Evolutionary conservation across 2,888 invertebrate species (phyloP), one percentile per base, ranked within the genome.

Genomic region (Bimastos eiseni): DNA sequence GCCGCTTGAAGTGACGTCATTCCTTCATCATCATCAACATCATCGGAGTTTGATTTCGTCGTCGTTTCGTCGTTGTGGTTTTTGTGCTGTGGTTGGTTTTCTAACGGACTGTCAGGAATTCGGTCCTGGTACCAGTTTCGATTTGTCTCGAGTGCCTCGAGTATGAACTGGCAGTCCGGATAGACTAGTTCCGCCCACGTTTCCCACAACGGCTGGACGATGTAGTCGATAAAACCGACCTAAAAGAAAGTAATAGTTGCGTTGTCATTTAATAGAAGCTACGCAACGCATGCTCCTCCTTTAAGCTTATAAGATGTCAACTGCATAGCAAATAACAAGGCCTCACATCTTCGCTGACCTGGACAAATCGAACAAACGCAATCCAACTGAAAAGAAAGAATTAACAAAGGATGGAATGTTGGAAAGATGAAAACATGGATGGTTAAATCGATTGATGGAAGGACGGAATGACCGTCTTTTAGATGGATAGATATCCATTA

Each of bases 171-270:
- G 89, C 99, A 99, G 95, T 99, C 99, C 4, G 99, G 99, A 95
- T 99, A 98, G 89, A 99, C 99, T 92, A 99, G 96, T 95, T 99
- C 99, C n/a, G 98, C 98, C 99, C 99, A 99, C 90, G 99, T 99
- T 95, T 99, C 99, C 98, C 99, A 99, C 92, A 99, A 96, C 6
- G 99, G 99, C 96, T 99, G 99, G 86, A 99, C 99, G 95, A 99
- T 99, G 96, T 98, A 99, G 96, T 99, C 99, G 95, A 99, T 99
- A 95, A 99, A 91, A 70, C 91, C 91, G 33, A 91, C 86, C 91
- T 91, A 99, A 83, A n/a, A n/a, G n/a, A 70, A 70, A 70, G 70
- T n/a, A 70, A 70, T 30, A 70, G 70, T 30, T 30, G 55, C 55
- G 55, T 0, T 11, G 30, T 70, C 70, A 70, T 11, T 70, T 70